phyloP scores from a whole-genome alignment of 2,888 invertebrate genomes.

The Drosophila melanocephala region DNA sequence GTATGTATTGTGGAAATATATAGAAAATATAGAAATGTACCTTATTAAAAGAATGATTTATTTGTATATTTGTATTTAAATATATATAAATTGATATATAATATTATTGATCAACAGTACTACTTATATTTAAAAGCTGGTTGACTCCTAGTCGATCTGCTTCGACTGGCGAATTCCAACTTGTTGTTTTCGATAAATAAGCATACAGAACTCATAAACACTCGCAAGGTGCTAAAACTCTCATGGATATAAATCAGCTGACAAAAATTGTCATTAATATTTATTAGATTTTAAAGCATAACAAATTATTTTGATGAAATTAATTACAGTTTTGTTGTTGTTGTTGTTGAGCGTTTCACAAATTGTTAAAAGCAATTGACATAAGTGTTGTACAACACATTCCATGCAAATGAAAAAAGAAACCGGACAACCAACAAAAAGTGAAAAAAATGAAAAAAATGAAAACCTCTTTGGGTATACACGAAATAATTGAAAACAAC shows the following conservation, averaged over 20 bases:
- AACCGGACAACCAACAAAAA: constrained; percentile 23
- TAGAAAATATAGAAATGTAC: not conserved
- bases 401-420: constrained; percentile 18
- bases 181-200: not conserved
- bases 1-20: not conserved
- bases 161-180: not conserved
- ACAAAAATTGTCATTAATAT: not conserved
- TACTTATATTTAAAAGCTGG: not conserved
- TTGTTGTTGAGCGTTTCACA: constrained; percentile 10
- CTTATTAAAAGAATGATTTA: not conserved
- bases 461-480: constrained; percentile 28
- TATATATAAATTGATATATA: not conserved
- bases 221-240: constrained; percentile 5
- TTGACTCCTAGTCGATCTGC: not conserved
- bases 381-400: constrained; percentile 48
- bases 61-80: not conserved
- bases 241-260: not conserved
- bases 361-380: constrained; percentile 49
- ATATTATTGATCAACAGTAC: not conserved
- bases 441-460: not conserved
- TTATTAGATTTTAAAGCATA: constrained; percentile 1
- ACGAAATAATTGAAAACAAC: constrained; percentile 60
- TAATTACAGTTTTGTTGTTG: constrained; percentile 6
- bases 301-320: constrained; percentile 12
- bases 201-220: not conserved